phyloP scores from a whole-genome alignment of 2,888 invertebrate species.

The Melikaiella ostensackeni region DNA sequence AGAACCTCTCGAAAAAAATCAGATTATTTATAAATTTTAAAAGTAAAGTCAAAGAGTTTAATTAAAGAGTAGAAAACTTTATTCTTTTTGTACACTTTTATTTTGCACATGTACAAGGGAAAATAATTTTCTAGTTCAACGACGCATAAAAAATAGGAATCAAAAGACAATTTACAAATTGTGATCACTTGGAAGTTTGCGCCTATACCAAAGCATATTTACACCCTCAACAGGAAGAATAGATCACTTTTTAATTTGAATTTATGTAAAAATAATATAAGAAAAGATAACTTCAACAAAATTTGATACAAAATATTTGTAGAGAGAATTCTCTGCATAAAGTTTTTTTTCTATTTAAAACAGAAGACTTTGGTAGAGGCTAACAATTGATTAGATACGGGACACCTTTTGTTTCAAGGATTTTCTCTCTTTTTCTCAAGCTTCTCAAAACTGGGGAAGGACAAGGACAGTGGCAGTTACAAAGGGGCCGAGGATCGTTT shows the following conservation, averaged over 20 bases:
- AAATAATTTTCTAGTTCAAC: slow-evolving; percentile 43
- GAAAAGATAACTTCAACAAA: slow-evolving; percentile 1
- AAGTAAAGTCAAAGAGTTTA: background rate
- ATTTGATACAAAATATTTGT: slow-evolving; percentile 41
- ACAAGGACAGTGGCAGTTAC: slow-evolving; percentile 26
- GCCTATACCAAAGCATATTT: slow-evolving; percentile 19
- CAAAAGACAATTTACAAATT: slow-evolving; percentile 39
- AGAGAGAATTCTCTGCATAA: slow-evolving; percentile 42
- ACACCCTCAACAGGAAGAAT: background rate
- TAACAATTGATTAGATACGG: slow-evolving; percentile 11
- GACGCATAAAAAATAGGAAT: slow-evolving; percentile 46
- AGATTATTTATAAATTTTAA: background rate
- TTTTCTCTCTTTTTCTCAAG: slow-evolving; percentile 26
- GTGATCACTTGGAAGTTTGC: slow-evolving; percentile 11
- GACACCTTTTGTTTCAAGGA: background rate
- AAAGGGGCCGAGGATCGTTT: slow-evolving; percentile 8
- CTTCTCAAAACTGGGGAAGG: slow-evolving; percentile 12
- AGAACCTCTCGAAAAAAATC: slow-evolving; percentile 12
- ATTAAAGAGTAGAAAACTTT: slow-evolving; percentile 17
- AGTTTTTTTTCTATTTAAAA: slow-evolving; percentile 21
- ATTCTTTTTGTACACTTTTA: slow-evolving; percentile 26
- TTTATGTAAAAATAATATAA: background rate
- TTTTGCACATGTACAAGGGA: slow-evolving; percentile 40
- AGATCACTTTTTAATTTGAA: background rate
- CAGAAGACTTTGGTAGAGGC: slow-evolving; percentile 15